A percentile compares a stretch with the other conserved stretches of the same genome.
Conservation (phyloP, 2,888 invertebrate genomes). For the Xiphydria camelus region DNA sequence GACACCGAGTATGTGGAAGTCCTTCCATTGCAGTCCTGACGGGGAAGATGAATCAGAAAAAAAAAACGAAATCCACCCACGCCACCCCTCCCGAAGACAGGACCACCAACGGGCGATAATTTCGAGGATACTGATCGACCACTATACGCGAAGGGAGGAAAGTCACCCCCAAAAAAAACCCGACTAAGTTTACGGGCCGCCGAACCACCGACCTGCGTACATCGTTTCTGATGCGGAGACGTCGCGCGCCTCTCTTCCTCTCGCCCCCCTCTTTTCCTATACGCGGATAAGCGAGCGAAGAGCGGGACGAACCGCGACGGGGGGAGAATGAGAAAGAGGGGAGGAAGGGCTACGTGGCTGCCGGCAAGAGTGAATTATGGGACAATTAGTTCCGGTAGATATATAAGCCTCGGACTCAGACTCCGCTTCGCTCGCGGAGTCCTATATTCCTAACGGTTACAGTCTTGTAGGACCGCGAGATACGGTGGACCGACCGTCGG, state of each 20-base stretch:
- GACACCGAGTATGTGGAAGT: too few relatives aligned
- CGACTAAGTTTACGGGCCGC: neutral
- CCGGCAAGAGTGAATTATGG: conserved; percentile 49
- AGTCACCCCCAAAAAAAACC: too few relatives aligned
- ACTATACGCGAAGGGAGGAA: too few relatives aligned
- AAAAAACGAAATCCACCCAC: conserved; percentile 3
- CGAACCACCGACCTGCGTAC: neutral
- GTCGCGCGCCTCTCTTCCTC: neutral
- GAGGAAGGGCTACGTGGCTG: conserved; percentile 28
- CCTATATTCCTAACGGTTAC: conserved; percentile 10
- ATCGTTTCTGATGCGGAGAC: neutral
- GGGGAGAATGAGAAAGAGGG: conserved; percentile 1
- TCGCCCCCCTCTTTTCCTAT: neutral
- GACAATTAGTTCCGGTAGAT: conserved; percentile 54
- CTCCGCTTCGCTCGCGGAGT: conserved; percentile 9
- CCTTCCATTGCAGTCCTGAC: too few relatives aligned
- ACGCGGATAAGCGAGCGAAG: too few relatives aligned
- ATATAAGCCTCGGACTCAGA: conserved; percentile 48
- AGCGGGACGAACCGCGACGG: too few relatives aligned
- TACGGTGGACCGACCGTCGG: too few relatives aligned
- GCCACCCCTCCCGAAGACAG: neutral
- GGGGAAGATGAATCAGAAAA: neutral
- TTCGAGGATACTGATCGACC: neutral
- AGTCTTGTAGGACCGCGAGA: conserved; percentile 12
- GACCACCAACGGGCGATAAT: conserved; percentile 2